A percentile compares a stretch with the other conserved stretches of the same genome.
phyloP scores from a whole-genome alignment of 1,140 invertebrate species.

The Drosophila serrata region DNA sequence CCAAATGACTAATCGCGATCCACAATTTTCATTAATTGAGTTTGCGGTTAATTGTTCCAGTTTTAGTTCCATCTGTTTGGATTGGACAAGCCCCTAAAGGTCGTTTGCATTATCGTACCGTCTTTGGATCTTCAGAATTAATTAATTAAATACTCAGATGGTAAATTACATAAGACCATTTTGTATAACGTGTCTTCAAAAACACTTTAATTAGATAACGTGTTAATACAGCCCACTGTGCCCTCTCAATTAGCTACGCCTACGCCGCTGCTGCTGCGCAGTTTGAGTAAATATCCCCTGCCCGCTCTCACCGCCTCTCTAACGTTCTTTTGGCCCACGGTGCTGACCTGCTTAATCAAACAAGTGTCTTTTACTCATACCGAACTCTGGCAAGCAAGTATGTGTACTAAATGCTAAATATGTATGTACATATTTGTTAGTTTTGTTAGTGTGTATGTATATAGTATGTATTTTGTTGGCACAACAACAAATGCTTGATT shows the following conservation, averaged over 20 bases:
- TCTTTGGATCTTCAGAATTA: background rate
- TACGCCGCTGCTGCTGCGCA: constrained; percentile 68
- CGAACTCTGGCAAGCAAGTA: constrained; percentile 24
- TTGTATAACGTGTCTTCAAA: background rate
- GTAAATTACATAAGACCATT: too few relatives aligned
- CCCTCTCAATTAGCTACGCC: constrained; percentile 35
- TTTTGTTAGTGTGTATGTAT: background rate
- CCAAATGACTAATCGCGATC: constrained; percentile 33
- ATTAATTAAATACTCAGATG: too few relatives aligned
- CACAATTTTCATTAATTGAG: constrained; percentile 15
- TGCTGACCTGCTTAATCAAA: constrained; percentile 71
- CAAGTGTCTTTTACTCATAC: constrained; percentile 70
- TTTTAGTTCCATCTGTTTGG: background rate
- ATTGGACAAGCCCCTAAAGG: constrained; percentile 19
- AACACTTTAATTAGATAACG: background rate
- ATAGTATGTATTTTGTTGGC: constrained; percentile 43
- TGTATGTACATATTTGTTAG: constrained; percentile 1
- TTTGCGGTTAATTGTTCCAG: constrained; percentile 17
- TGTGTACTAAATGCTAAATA: constrained; percentile 40
- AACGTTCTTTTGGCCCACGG: constrained; percentile 1
- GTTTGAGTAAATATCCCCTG: constrained; percentile 54
- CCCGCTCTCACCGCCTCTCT: constrained; percentile 8
- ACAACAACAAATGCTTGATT: constrained; percentile 60
- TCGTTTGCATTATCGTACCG: background rate
- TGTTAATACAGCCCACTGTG: constrained; percentile 49